phyloP scores from a whole-genome alignment of 2,113 vertebrate species.

The Oryzias melastigma region DNA sequence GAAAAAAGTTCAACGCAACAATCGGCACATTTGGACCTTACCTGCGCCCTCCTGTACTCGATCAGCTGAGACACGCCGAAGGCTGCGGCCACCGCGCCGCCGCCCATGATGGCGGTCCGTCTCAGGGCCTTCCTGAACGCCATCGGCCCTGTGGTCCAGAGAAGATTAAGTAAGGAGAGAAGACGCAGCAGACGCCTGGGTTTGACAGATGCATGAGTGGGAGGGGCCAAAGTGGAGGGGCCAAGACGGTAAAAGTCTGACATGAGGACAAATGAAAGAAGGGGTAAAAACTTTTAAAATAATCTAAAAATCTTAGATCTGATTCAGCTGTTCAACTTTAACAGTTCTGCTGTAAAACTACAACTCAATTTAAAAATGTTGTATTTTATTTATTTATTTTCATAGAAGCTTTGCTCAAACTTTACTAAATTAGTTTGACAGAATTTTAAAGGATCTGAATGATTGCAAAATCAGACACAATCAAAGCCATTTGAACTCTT shows the following conservation, averaged over 20 bases:
- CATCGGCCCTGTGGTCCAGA: slow-evolving; percentile 75
- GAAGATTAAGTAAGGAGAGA: slow-evolving; percentile 9
- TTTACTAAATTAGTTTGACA: too few species aligned
- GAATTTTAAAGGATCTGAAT: too few species aligned
- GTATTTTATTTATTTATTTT: too few species aligned
- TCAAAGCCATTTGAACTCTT: too few species aligned
- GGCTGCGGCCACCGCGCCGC: slow-evolving; percentile 83
- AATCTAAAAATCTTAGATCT: too few species aligned
- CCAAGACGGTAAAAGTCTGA: slow-evolving; percentile 10
- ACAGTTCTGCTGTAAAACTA: too few species aligned
- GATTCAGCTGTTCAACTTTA: too few species aligned
- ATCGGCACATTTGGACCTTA: slow-evolving; percentile 55
- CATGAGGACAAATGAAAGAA: not conserved
- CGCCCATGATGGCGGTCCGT: slow-evolving; percentile 82
- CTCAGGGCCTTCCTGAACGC: slow-evolving; percentile 90
- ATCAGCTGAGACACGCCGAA: slow-evolving; percentile 89
- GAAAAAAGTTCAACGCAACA: too few species aligned
- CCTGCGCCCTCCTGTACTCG: slow-evolving; percentile 87
- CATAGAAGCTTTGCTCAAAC: too few species aligned
- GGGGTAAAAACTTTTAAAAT: not conserved
- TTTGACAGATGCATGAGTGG: slow-evolving; percentile 11
- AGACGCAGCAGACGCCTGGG: not conserved
- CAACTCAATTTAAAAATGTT: too few species aligned
- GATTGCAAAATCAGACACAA: too few species aligned
- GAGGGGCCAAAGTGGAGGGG: not conserved